Evolutionary conservation across 2,888 invertebrate genomes (phyloP).

Genomic region (Drosophila kambysellisi): DNA sequence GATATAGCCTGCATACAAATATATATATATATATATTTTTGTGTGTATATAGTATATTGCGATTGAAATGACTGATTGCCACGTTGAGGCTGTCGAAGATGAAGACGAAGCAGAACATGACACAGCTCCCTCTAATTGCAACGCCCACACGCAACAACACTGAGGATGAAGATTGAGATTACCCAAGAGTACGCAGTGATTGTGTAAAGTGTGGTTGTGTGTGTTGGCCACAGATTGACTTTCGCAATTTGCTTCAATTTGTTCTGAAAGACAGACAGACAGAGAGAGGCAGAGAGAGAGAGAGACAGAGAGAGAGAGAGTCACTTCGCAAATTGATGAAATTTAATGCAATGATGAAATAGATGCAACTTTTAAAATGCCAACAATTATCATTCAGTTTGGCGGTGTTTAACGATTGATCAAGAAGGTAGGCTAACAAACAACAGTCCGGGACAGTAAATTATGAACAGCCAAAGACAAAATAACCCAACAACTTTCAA

Average conservation of each 20-base stretch:
- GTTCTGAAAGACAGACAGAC: constrained; percentile 23
- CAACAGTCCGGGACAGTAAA: constrained; percentile 62
- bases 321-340: background rate
- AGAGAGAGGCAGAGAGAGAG: background rate
- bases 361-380: too few species aligned
- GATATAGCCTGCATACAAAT: background rate
- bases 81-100: constrained; percentile 34
- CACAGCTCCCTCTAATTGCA: constrained; percentile 73
- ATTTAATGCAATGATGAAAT: constrained; percentile 1
- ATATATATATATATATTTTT: background rate
- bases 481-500: constrained; percentile 19
- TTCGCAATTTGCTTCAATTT: constrained; percentile 74
- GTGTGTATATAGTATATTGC: constrained; percentile 27
- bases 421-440: constrained; percentile 45
- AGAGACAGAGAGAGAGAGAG: background rate
- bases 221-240: constrained; percentile 62
- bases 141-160: constrained; percentile 65
- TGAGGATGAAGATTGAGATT: constrained; percentile 63
- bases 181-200: constrained; percentile 57
- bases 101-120: constrained; percentile 54
- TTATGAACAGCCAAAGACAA: constrained; percentile 38
- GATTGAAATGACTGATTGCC: constrained; percentile 73
- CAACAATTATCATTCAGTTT: constrained; percentile 14
- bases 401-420: constrained; percentile 64
- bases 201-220: constrained; percentile 36